Conservation (phyloP, 2,797 vertebrate species). For the Cuniculus paca region DNA sequence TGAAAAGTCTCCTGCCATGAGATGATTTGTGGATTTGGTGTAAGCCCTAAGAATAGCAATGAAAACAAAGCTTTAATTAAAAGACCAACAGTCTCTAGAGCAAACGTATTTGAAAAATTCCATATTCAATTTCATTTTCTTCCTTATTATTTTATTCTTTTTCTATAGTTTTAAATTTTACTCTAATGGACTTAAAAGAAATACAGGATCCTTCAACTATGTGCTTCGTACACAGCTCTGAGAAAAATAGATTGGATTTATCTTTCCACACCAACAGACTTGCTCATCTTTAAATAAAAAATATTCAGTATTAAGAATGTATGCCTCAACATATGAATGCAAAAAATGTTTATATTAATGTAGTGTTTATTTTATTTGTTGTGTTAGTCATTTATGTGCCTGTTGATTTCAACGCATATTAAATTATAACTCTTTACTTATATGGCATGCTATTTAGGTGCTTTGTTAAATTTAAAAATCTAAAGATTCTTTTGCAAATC, state of each 20-base stretch:
- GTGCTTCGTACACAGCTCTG: background rate
- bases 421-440: background rate
- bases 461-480: conserved; percentile 50
- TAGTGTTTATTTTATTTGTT: conserved; percentile 1
- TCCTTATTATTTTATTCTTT: conserved; percentile 16
- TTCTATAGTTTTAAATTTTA: conserved; percentile 19
- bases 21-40: background rate
- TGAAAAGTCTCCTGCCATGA: background rate
- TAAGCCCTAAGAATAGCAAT: background rate
- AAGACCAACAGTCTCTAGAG: background rate
- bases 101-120: conserved; percentile 5
- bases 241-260: conserved; percentile 15
- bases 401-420: conserved; percentile 31
- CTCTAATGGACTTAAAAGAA: conserved; percentile 9
- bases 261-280: background rate
- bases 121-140: background rate
- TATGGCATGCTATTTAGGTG: background rate
- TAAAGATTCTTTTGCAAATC: conserved; percentile 3
- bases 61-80: background rate
- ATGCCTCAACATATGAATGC: background rate
- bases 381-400: background rate
- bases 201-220: background rate
- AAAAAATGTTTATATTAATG: background rate
- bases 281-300: conserved; percentile 18
- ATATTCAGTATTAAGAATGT: background rate